Conservation (phyloP, 2,113 vertebrate genomes). For the Catharus minimus region DNA sequence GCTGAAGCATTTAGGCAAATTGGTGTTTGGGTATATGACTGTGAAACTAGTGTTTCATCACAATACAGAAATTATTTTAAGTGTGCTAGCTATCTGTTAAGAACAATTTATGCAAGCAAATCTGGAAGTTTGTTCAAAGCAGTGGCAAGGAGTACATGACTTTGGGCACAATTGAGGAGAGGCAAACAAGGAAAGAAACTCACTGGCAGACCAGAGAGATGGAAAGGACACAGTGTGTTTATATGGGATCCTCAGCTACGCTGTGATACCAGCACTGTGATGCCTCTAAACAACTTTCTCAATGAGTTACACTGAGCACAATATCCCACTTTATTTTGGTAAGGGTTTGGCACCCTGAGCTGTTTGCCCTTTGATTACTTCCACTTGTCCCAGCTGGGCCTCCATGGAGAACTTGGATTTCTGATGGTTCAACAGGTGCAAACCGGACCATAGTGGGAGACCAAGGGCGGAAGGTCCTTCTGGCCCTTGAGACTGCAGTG, state of each 20-base stretch:
- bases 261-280: fast-evolving
- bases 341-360: not conserved
- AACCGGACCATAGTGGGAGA: not conserved
- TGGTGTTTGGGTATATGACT: not conserved
- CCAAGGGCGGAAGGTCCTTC: fast-evolving
- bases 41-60: not conserved
- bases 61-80: not conserved
- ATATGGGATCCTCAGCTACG: not conserved
- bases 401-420: not conserved
- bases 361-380: not conserved
- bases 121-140: not conserved
- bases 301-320: fast-evolving
- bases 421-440: not conserved
- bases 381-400: not conserved
- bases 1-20: not conserved
- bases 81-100: not conserved
- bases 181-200: not conserved
- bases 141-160: not conserved
- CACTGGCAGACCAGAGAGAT: not conserved
- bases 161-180: not conserved
- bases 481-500: not conserved
- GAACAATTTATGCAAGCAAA: not conserved
- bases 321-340: not conserved
- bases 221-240: fast-evolving
- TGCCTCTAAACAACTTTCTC: not conserved